A percentile compares a stretch with the other conserved stretches of the same genome.
Evolutionary conservation across 2,888 invertebrate species (phyloP).

Genomic region (Thyatira batis): DNA sequence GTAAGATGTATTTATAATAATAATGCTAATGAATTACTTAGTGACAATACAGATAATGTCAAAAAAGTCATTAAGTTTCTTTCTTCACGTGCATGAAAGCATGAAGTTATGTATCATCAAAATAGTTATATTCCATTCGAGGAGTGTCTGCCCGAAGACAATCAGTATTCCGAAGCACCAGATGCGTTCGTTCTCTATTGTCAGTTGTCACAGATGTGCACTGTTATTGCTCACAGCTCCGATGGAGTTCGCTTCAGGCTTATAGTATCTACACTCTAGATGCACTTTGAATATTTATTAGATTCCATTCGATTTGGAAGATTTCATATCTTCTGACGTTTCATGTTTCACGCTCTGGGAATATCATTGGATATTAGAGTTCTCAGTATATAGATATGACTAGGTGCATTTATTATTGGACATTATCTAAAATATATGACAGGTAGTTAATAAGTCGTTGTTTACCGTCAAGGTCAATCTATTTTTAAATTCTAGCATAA

Average conservation of each 20-base stretch:
- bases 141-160: neutral
- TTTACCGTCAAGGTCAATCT: too few species aligned
- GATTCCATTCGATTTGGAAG: neutral
- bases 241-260: neutral
- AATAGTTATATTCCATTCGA: neutral
- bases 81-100: too few species aligned
- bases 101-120: neutral
- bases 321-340: neutral
- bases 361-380: neutral
- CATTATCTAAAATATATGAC: too few species aligned
- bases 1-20: too few species aligned
- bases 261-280: neutral
- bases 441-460: too few species aligned
- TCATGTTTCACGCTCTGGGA: neutral
- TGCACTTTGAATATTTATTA: conserved; percentile 5
- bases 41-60: too few species aligned
- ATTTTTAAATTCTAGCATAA: too few species aligned
- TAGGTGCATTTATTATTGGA: too few species aligned
- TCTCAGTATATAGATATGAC: neutral
- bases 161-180: conserved; percentile 2
- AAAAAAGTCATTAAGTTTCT: too few species aligned
- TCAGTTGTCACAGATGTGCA: conserved; percentile 1
- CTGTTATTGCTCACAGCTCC: neutral
- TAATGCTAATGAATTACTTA: too few species aligned
- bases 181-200: neutral